These are phyloP conservation scores for Ariolimax columbianus DNA, from an alignment of 2,888 invertebrate species.

Conservation along the genomic window DNA sequence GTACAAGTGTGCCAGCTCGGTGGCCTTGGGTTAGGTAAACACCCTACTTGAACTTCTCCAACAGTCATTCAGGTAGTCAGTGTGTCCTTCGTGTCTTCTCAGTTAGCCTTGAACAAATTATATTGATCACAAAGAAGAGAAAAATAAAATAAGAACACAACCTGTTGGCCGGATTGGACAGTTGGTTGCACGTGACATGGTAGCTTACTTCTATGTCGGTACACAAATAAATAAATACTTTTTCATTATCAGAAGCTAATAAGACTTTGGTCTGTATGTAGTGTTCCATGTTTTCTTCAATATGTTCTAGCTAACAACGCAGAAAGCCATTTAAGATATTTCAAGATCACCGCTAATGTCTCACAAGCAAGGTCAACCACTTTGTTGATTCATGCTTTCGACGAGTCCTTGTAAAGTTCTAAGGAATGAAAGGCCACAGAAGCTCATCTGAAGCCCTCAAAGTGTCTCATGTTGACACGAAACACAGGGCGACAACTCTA, in stretches of 20 bases:
- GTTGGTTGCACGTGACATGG: too few relatives aligned
- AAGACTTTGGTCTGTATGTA: not conserved
- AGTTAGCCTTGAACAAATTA: not conserved
- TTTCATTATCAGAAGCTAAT: not conserved
- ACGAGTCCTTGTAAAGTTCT: not conserved
- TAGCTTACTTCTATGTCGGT: too few relatives aligned
- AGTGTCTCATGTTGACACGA: conserved; percentile 1
- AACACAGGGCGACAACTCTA: not conserved
- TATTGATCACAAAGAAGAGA: not conserved
- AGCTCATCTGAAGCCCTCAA: not conserved
- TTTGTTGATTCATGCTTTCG: not conserved
- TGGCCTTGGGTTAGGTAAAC: too few relatives aligned
- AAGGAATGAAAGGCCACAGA: not conserved
- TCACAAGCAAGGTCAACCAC: conserved; percentile 10
- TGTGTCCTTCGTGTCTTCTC: not conserved
- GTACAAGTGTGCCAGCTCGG: too few relatives aligned
- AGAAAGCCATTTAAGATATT: conserved; percentile 2
- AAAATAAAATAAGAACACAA: not conserved
- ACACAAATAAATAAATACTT: not conserved
- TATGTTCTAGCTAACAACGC: not conserved
- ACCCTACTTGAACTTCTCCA: not conserved
- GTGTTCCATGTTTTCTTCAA: not conserved
- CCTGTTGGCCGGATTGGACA: not conserved
- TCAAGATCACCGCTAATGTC: not conserved
- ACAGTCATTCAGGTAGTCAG: not conserved